Percentiles rank a stretch among this genome's conserved stretches.
These are phyloP conservation scores for Sitta carolinensis DNA, from an alignment of 2,797 vertebrate species.

Conservation along the genomic window DNA sequence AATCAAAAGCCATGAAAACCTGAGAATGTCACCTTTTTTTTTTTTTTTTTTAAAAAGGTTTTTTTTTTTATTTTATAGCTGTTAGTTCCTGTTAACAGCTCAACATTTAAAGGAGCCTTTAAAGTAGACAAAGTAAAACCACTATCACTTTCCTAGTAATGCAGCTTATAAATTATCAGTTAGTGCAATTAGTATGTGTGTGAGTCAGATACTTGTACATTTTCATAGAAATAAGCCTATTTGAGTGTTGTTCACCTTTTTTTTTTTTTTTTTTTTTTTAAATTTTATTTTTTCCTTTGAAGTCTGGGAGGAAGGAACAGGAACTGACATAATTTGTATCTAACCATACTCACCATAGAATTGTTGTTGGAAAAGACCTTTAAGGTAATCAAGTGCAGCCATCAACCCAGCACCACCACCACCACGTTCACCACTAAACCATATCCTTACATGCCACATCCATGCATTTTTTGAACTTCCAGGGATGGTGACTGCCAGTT, in stretches of 20 bases:
- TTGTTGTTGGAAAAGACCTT: not conserved
- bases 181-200: not conserved
- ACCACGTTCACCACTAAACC: not conserved
- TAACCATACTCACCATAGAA: not conserved
- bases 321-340: not conserved
- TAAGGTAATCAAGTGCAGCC: not conserved
- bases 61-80: not conserved
- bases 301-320: not conserved
- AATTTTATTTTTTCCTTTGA: not conserved
- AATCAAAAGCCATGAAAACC: constrained; percentile 42
- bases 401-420: not conserved
- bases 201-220: not conserved
- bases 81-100: not conserved
- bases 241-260: not conserved
- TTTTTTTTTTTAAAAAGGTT: not conserved
- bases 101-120: not conserved
- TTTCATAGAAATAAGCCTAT: not conserved
- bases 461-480: not conserved
- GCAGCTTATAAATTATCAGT: not conserved
- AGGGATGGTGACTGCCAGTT: not conserved
- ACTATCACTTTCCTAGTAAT: not conserved
- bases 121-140: not conserved
- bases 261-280: not conserved
- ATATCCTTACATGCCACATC: not conserved
- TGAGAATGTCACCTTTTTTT: not conserved